Evolutionary conservation across 2,797 vertebrate species (phyloP).

Genomic region (Arctocebus calabarensis): DNA sequence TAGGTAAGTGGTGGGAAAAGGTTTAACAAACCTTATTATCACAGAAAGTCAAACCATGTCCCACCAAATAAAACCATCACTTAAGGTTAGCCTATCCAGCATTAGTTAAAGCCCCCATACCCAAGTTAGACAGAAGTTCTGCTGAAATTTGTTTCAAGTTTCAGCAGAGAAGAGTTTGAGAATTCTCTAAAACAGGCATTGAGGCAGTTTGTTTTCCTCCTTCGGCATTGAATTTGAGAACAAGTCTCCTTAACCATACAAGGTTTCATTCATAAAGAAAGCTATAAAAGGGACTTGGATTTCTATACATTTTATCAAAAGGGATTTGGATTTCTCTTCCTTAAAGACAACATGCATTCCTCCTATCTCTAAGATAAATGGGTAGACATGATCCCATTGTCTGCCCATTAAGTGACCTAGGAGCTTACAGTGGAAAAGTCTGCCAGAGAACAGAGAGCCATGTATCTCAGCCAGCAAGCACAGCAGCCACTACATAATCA

Average conservation of each 20-base stretch:
- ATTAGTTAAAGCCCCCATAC: neutral
- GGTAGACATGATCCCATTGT: neutral
- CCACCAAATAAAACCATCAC: slow-evolving; percentile 10
- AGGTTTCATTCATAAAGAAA: slow-evolving; percentile 13
- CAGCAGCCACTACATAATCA: neutral
- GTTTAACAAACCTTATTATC: slow-evolving; percentile 22
- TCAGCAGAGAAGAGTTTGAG: neutral
- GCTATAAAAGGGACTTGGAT: neutral
- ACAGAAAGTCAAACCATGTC: neutral
- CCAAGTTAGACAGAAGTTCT: slow-evolving; percentile 19
- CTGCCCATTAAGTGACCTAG: neutral
- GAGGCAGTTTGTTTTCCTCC: neutral
- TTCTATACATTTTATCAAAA: slow-evolving; percentile 15
- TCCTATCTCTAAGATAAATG: slow-evolving; percentile 18
- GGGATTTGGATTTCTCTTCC: neutral
- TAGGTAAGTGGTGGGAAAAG: neutral
- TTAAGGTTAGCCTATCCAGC: neutral
- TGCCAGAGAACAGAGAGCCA: neutral
- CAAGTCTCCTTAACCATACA: neutral
- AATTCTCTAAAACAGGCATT: slow-evolving; percentile 8
- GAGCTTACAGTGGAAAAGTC: neutral
- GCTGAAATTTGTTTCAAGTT: slow-evolving; percentile 10
- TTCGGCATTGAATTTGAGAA: slow-evolving; percentile 35
- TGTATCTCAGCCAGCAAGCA: neutral
- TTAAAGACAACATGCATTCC: slow-evolving; percentile 12